Evolutionary conservation across 2,797 vertebrate genomes (phyloP), one percentile per base, ranked within the genome.

Genomic region (Anisognathus igniventris): DNA sequence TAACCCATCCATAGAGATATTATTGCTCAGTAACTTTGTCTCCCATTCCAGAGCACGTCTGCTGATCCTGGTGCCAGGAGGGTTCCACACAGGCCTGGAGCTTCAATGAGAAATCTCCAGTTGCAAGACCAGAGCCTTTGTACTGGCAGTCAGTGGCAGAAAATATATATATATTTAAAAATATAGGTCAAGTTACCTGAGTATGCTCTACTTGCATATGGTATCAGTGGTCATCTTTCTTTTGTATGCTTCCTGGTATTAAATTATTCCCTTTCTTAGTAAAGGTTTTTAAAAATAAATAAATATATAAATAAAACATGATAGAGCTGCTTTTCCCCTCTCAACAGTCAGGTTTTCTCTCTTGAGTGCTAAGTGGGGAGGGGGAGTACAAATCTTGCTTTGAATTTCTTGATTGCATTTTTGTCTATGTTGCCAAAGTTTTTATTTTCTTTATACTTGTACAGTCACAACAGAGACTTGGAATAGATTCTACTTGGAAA

Each of bases 301-400:
- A 96, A 96, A 96, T 96, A 95, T 92, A 91, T 96, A 95, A 93
- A 96, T 95, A 95, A 96, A 96, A 93, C 81, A 96, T 95, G 81
- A 94, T 56, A 96, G 94, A 87, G 77, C 57, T 95, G 78, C 86
- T 96, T 95, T 96, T 86, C 88, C 86, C 90, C 68, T 93, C 84
- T 95, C 93, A 96, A 94, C 88, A 92, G 93, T 93, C 90, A 91
- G 94, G 91, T 91, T 95, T 91, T 77, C 90, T 95, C 86, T 95
- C 94, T 84, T 80, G 91, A 94, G 92, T 89, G 45, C 39, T 88
- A 95, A 94, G 47, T 94, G 93, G n/a, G 88, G 35, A 89, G 24
- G n/a, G 74, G 51, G 65, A 80, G 68, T 86, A 94, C 68, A 93
- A 93, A 93, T 77, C 81, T 88, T 61, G 35, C 91, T 95, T 93